A percentile compares a stretch with the other conserved stretches of the same genome.
Evolutionary conservation across 2,797 vertebrate genomes (phyloP).

Genomic region (Alosa sapidissima): DNA sequence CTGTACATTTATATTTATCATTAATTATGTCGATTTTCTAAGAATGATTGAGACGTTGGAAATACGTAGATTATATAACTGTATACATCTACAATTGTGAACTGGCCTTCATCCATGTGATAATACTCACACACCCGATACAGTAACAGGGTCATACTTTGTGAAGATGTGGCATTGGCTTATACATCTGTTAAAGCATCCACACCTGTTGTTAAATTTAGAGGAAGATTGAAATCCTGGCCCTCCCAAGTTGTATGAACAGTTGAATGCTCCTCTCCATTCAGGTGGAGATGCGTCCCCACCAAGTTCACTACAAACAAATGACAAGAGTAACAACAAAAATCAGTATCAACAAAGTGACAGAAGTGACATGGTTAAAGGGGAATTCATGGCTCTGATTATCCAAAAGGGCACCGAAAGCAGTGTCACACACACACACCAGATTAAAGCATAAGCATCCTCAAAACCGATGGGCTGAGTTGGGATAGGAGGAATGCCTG

Average conservation of each 20-base stretch:
- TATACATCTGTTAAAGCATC: neutral
- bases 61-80: neutral
- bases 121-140: neutral
- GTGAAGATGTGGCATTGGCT: no score
- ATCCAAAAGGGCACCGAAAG: neutral
- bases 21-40: no score
- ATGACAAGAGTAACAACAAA: conserved; percentile 31
- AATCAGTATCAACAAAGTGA: conserved; percentile 21
- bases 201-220: conserved; percentile 68
- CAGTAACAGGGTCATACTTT: neutral
- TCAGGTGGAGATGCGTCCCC: conserved; percentile 53
- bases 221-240: conserved; percentile 73
- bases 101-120: neutral
- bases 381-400: neutral
- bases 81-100: neutral
- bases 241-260: conserved; percentile 79
- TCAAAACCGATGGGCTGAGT: conserved; percentile 87
- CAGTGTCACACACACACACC: conserved; percentile 80
- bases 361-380: neutral
- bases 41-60: neutral
- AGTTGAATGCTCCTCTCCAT: conserved; percentile 83
- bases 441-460: conserved; percentile 80
- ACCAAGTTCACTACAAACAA: conserved; percentile 68
- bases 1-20: no score
- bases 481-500: conserved; percentile 82